A percentile compares a stretch with the other conserved stretches of the same genome.
These are phyloP conservation scores for Lucilia cuprina DNA, from an alignment of 1,140 invertebrate genomes.

Conservation along the genomic window DNA sequence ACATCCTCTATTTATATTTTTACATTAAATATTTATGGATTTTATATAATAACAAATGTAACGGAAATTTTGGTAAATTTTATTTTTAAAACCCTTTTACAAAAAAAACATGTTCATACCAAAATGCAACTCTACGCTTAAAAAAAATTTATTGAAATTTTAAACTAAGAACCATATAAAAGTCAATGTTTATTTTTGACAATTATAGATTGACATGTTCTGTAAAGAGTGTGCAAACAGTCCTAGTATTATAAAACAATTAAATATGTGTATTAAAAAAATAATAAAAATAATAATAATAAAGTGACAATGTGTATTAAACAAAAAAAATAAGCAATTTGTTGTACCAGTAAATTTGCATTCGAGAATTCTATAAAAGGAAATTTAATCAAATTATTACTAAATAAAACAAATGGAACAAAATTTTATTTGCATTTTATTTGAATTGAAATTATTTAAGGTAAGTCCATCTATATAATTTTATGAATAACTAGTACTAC, in stretches of 20 bases:
- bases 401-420: no score
- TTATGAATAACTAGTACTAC: no score
- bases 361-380: neutral
- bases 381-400: neutral
- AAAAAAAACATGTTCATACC: neutral
- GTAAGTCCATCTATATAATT: no score
- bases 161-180: neutral
- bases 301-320: neutral
- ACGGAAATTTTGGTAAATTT: neutral
- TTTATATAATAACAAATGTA: neutral
- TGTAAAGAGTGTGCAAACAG: neutral
- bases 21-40: neutral
- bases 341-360: conserved; percentile 14
- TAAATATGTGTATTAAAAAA: neutral
- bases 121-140: neutral
- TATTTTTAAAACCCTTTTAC: neutral
- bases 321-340: neutral
- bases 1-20: neutral
- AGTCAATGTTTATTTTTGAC: neutral
- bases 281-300: neutral
- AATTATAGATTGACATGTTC: neutral
- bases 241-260: neutral
- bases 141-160: neutral
- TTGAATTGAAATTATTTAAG: no score
- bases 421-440: no score